Conservation (phyloP, 2,797 vertebrate genomes). For the Mormyrops boulengeri region DNA sequence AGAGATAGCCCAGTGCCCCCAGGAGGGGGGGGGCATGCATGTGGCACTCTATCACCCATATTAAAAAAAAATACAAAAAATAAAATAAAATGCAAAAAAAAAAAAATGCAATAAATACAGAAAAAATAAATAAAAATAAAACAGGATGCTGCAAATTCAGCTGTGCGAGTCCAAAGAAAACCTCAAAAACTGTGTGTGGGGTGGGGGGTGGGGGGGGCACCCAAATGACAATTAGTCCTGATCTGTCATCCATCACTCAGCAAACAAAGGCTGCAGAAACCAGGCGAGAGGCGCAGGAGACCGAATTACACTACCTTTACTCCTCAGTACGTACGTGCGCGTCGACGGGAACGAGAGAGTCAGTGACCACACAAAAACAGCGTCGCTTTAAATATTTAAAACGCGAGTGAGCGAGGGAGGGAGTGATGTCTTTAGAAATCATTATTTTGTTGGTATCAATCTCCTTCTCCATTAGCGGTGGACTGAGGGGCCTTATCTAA, state of each 20-base stretch:
- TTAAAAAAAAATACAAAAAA: neutral
- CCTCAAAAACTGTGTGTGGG: neutral
- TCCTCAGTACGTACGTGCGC: constrained; percentile 18
- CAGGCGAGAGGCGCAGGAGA: constrained; percentile 44
- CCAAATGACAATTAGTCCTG: constrained; percentile 67
- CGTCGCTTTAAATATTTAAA: constrained; percentile 57
- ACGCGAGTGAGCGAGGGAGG: constrained; percentile 39
- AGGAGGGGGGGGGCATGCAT: neutral
- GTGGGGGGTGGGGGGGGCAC: constrained; percentile 45
- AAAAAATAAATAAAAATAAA: neutral
- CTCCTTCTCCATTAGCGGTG: constrained; percentile 47
- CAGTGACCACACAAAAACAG: constrained; percentile 33
- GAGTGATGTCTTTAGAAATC: constrained; percentile 51
- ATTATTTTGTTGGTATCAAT: constrained; percentile 52
- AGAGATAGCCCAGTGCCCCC: neutral
- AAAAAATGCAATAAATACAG: neutral
- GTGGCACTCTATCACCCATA: neutral
- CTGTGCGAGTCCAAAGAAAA: neutral
- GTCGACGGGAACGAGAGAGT: constrained; percentile 38
- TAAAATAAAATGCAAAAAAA: neutral
- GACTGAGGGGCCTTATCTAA: constrained; percentile 47
- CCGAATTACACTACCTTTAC: constrained; percentile 10
- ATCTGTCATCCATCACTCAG: constrained; percentile 66
- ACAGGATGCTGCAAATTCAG: constrained; percentile 15
- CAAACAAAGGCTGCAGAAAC: constrained; percentile 57